Evolutionary conservation across 2,797 vertebrate genomes (phyloP).

Genomic region (Tinamus major): DNA sequence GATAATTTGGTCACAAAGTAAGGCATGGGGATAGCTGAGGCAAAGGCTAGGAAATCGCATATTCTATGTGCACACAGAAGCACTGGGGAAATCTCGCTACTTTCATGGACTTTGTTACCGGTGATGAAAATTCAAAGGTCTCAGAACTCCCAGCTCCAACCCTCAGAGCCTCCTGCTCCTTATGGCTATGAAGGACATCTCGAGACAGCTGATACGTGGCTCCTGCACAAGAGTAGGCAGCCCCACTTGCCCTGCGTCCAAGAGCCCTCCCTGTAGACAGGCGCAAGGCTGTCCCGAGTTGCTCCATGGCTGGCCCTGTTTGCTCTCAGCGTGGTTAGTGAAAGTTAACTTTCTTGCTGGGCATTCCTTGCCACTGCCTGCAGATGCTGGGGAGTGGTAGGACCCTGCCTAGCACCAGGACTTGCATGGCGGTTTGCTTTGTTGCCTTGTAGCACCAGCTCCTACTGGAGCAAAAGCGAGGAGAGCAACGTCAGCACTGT

Average conservation of each 20-base stretch:
- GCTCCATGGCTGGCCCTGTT: neutral
- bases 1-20: accelerated
- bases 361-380: too few relatives aligned
- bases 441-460: too few relatives aligned
- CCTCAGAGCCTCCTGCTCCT: too few relatives aligned
- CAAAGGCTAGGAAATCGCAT: neutral
- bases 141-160: neutral
- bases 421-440: too few relatives aligned
- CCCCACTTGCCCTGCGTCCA: neutral
- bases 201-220: neutral
- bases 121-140: neutral
- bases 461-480: too few relatives aligned
- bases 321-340: neutral
- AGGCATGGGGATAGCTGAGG: accelerated
- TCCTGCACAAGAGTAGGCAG: neutral
- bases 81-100: neutral
- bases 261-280: too few relatives aligned
- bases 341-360: too few relatives aligned
- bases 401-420: too few relatives aligned
- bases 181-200: too few relatives aligned
- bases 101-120: neutral
- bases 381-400: too few relatives aligned
- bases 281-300: neutral
- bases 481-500: neutral
- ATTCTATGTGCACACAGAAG: neutral